phyloP scores from a whole-genome alignment of 2,888 invertebrate species.

The Pelosia muscerda region DNA sequence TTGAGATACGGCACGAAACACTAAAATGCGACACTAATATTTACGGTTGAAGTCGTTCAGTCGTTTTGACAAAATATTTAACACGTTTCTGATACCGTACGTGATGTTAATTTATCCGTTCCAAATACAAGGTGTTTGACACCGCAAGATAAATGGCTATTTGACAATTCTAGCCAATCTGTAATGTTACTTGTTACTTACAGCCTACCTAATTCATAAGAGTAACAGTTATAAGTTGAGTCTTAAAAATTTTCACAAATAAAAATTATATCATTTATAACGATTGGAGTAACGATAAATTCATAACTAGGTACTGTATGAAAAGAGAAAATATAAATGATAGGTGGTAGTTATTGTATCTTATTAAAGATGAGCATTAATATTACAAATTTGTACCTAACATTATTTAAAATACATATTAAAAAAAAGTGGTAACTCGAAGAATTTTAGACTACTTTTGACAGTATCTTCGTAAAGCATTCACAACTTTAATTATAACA shows the following conservation, averaged over 20 bases:
- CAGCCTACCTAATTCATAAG: conserved; percentile 49
- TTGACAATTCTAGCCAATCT: conserved; percentile 52
- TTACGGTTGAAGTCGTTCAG: background rate
- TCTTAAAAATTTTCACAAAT: conserved; percentile 48
- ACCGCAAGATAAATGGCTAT: conserved; percentile 43
- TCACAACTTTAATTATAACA: background rate
- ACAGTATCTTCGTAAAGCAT: background rate
- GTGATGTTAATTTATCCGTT: conserved; percentile 40
- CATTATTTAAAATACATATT: background rate
- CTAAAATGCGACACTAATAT: background rate
- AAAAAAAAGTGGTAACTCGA: background rate
- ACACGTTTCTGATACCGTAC: background rate
- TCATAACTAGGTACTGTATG: background rate
- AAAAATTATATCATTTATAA: conserved; percentile 49
- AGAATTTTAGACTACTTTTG: background rate
- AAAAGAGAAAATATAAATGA: background rate
- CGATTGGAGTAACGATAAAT: conserved; percentile 37
- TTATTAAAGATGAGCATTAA: background rate
- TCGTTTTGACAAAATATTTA: background rate
- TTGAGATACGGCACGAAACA: too few relatives aligned
- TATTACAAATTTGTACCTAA: background rate
- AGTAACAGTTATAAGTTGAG: conserved; percentile 46
- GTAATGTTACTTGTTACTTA: conserved; percentile 54
- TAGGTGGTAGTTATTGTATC: background rate
- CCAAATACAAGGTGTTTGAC: conserved; percentile 37